These are phyloP conservation scores for Apus apus DNA, from an alignment of 2,113 vertebrate species.

Conservation along the genomic window DNA sequence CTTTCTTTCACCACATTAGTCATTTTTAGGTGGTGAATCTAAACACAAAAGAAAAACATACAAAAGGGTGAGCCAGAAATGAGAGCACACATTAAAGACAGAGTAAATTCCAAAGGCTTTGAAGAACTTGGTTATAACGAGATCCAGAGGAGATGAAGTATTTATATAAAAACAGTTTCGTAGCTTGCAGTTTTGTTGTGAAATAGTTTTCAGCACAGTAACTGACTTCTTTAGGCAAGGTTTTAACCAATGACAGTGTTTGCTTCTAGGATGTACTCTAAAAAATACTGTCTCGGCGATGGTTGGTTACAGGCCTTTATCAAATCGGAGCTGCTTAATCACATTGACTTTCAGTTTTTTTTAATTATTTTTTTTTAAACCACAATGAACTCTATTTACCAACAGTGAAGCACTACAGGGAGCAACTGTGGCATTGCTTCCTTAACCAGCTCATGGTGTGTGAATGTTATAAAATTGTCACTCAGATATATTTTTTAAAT, in stretches of 20 bases:
- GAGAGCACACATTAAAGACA: conserved; percentile 72
- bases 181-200: conserved; percentile 84
- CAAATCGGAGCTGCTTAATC: conserved; percentile 86
- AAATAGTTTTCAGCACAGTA: conserved; percentile 82
- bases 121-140: conserved; percentile 78
- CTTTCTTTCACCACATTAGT: conserved; percentile 62
- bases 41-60: conserved; percentile 53
- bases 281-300: conserved; percentile 74
- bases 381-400: conserved; percentile 80
- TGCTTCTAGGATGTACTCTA: conserved; percentile 82
- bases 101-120: conserved; percentile 82
- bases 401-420: conserved; percentile 89
- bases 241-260: conserved; percentile 88
- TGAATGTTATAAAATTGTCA: conserved; percentile 83
- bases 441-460: conserved; percentile 79
- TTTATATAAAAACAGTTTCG: conserved; percentile 86
- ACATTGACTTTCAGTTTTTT: conserved; percentile 70
- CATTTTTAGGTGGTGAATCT: conserved; percentile 68
- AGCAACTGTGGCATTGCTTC: conserved; percentile 77
- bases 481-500: conserved; percentile 88
- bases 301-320: conserved; percentile 76
- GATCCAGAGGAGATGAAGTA: conserved; percentile 84
- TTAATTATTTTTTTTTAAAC: conserved; percentile 48
- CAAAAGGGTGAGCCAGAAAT: conserved; percentile 71
- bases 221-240: conserved; percentile 82